Base-by-base conservation (phyloP, 2,113 vertebrate species). In the Chaenocephalus aceratus region DNA sequence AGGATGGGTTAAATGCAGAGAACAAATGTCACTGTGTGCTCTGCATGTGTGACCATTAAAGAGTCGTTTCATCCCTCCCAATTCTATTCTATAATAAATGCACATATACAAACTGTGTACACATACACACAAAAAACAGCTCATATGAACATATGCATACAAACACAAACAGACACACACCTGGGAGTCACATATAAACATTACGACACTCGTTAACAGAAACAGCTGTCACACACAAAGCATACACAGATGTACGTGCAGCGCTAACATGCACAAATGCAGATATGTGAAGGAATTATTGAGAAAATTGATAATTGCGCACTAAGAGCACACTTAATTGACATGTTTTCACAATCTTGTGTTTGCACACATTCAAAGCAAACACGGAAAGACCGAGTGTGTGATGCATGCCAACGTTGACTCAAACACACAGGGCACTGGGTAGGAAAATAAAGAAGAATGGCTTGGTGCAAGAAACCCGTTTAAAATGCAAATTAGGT, bases 391-490 rank as follows among this genome's bases (percentile, higher is more conserved):
- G 36, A 80, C 30, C 51, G 58, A 83, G 80, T 52, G 76, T 44
- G 23, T 15, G 18, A 77, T 57, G 66, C 57, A 54, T 61, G 64
- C 57, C 82, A 87, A 75, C 73, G 68, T 88, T 85, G 68, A 61
- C 46, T 53, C 23, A 61, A 49, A 10, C 34, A 44, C 48, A 58
- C 44, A n/a, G 45, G 21, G 52, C 26, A 63, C 53, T 6, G 34
- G 6, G 30, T 6, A 36, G n/a, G 57, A 48, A 61, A 52, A 72
- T 11, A 56, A 56, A 65, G 45, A 41, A 49, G 52, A 68, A 54
- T 1, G 5, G 23, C 15, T 54, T 72, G 61, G 18, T 56, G 63
- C 44, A 63, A 65, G 46, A 83, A 75, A 69, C 56, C 21, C 21
- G 36, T 71, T 71, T 46, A 46, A 45, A 73, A 68, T 26, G 23